Evolutionary conservation across 2,113 vertebrate species (phyloP).

Genomic region (Synodontis membranacea): DNA sequence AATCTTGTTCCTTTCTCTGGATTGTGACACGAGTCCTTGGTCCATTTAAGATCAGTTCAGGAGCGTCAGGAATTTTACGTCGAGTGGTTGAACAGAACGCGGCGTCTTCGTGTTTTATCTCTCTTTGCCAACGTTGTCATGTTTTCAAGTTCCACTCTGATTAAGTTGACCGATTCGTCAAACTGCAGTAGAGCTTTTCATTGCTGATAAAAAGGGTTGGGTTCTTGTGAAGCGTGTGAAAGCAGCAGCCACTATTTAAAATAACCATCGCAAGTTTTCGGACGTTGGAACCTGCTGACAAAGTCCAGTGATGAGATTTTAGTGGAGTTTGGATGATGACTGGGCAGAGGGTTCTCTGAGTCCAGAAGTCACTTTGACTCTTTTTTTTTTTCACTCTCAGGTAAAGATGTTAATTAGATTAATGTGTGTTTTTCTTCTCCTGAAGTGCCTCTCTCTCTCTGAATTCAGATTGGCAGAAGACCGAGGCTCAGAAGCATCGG

Average conservation of each 20-base stretch:
- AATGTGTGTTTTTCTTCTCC: background rate
- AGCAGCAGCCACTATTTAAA: background rate
- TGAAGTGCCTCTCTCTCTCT: slow-evolving; percentile 31
- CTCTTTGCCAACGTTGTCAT: background rate
- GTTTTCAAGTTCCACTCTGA: slow-evolving; percentile 15
- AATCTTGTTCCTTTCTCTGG: background rate
- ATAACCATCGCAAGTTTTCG: background rate
- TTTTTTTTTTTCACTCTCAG: background rate
- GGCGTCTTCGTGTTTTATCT: background rate
- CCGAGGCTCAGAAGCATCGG: slow-evolving; percentile 92
- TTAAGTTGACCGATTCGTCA: background rate
- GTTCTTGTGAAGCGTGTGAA: background rate
- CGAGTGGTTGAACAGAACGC: background rate
- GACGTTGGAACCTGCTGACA: background rate
- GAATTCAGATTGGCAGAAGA: slow-evolving; percentile 94
- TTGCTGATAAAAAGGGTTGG: background rate
- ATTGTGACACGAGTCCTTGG: too few species aligned
- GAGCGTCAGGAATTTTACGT: background rate
- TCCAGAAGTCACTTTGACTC: background rate
- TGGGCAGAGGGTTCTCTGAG: background rate
- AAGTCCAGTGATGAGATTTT: background rate
- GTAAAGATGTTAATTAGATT: background rate
- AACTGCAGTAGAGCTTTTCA: background rate
- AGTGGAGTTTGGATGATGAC: slow-evolving; percentile 2
- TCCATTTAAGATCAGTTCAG: background rate